A percentile compares a stretch with the other conserved stretches of the same genome.
Evolutionary conservation across 92 coral and sea anemone species (phyloP).

Genomic region (Epizoanthus stellaris): DNA sequence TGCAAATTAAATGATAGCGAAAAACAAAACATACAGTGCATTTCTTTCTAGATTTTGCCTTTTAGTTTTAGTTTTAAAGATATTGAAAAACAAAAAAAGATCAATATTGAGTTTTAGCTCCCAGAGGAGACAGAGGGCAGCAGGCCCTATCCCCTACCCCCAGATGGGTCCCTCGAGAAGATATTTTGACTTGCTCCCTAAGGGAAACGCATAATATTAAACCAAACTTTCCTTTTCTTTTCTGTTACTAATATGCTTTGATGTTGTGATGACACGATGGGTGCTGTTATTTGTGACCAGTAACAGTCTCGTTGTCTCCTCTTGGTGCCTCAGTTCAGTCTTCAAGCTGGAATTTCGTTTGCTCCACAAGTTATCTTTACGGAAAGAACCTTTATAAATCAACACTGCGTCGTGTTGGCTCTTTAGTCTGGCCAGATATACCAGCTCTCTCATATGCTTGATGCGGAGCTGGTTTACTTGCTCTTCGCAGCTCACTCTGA

Average conservation of each 20-base stretch:
- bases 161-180: too few relatives aligned
- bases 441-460: constrained; percentile 24
- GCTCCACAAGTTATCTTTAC: constrained; percentile 3
- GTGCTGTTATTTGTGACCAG: not conserved
- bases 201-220: not conserved
- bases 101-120: too few relatives aligned
- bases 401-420: constrained; percentile 6
- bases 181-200: too few relatives aligned
- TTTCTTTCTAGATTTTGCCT: too few relatives aligned
- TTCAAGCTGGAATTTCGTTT: not conserved
- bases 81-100: too few relatives aligned
- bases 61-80: too few relatives aligned
- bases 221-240: constrained; percentile 39
- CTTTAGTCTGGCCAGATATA: constrained; percentile 26
- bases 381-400: not conserved
- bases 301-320: not conserved
- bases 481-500: constrained; percentile 2
- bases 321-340: constrained; percentile 1
- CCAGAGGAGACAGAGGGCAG: too few relatives aligned
- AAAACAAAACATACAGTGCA: too few relatives aligned
- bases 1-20: too few relatives aligned
- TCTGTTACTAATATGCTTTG: not conserved
- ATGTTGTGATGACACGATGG: not conserved
- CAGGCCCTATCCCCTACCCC: too few relatives aligned
- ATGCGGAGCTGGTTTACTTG: constrained; percentile 17